These are phyloP conservation scores for Perizoma flavofasciatum DNA, from an alignment of 2,888 invertebrate species.

Conservation along the genomic window DNA sequence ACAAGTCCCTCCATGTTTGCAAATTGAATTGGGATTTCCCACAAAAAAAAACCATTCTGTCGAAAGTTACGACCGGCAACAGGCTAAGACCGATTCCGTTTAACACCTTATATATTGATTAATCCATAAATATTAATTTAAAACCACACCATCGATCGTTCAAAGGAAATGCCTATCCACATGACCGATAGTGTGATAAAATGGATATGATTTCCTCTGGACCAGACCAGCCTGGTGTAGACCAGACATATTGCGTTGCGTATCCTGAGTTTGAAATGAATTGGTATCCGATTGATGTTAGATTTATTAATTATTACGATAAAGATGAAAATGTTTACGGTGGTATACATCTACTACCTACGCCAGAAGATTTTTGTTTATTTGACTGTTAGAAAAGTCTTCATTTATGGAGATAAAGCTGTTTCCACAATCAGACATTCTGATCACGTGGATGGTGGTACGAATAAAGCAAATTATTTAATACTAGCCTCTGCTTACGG, in stretches of 20 bases:
- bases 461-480: too few species aligned
- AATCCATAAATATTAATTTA: slow-evolving; percentile 28
- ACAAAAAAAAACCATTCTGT: too few species aligned
- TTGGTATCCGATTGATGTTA: slow-evolving; percentile 7
- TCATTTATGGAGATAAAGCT: too few species aligned
- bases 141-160: slow-evolving; percentile 32
- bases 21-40: too few species aligned
- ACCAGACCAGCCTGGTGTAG: slow-evolving; percentile 5
- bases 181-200: slow-evolving; percentile 55
- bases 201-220: slow-evolving; percentile 43
- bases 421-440: too few species aligned
- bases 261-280: slow-evolving; percentile 6
- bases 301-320: slow-evolving; percentile 6
- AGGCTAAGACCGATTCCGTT: neutral
- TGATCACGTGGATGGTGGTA: too few species aligned
- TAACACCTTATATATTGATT: slow-evolving; percentile 15
- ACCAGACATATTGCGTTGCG: slow-evolving; percentile 2
- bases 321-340: neutral
- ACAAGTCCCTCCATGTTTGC: too few species aligned
- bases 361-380: too few species aligned
- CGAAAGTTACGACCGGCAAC: too few species aligned
- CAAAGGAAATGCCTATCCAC: slow-evolving; percentile 47
- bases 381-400: too few species aligned
- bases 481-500: too few species aligned
- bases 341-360: too few species aligned